A percentile compares a stretch with the other conserved stretches of the same genome.
Conservation (phyloP, 2,113 vertebrate species). For the Lepidiolamprologus cunningtoni region DNA sequence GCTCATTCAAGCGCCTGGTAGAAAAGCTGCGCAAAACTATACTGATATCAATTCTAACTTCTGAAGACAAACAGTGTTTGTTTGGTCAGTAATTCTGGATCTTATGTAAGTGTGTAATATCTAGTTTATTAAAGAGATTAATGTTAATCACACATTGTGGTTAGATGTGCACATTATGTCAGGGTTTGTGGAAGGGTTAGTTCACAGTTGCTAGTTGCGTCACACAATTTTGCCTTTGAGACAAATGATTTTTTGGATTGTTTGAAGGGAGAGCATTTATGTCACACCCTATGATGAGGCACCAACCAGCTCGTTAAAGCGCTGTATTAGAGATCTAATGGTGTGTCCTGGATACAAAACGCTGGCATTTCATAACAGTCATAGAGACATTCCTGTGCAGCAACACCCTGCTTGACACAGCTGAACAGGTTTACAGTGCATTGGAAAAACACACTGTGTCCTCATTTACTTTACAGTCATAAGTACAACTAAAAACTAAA, state of each 20-base stretch:
- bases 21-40: rapidly evolving
- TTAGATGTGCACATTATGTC: neutral
- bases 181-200: neutral
- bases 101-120: neutral
- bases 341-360: neutral
- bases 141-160: neutral
- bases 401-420: neutral
- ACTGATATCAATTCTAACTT: neutral
- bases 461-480: neutral
- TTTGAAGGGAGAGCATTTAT: neutral
- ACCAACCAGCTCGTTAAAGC: neutral
- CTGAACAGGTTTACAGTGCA: neutral
- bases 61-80: neutral
- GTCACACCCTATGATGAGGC: neutral
- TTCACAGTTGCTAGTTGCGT: neutral
- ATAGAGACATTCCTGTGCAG: neutral
- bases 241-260: neutral
- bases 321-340: rapidly evolving
- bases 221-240: no score
- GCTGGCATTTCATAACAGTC: neutral
- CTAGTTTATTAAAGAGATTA: neutral
- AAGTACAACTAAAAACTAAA: neutral
- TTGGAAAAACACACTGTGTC: rapidly evolving
- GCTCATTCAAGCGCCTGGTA: neutral
- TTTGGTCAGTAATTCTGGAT: neutral